Percentiles rank a stretch among this genome's conserved stretches.
These are phyloP conservation scores for Gobio gobio DNA, from an alignment of 2,113 vertebrate species.

Conservation along the genomic window DNA sequence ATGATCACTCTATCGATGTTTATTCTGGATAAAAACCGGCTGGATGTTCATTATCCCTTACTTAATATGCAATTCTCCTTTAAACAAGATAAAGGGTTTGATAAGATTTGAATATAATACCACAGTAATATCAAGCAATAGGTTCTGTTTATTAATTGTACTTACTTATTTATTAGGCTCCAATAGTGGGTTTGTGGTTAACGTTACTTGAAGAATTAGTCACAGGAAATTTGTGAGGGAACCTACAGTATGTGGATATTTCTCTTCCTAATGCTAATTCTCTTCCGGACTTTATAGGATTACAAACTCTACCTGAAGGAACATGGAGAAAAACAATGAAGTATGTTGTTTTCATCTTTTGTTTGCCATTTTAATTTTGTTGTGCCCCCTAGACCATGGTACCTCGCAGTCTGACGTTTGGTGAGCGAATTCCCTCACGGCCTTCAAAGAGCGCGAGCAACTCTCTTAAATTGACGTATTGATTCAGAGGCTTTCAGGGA, in stretches of 20 bases:
- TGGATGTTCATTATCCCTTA: too few relatives aligned
- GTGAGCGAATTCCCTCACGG: neutral
- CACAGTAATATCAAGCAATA: too few relatives aligned
- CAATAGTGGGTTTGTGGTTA: too few relatives aligned
- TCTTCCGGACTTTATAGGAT: neutral
- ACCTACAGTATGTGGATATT: too few relatives aligned
- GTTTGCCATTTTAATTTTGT: neutral
- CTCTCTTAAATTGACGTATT: conserved; percentile 49
- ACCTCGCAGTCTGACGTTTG: neutral
- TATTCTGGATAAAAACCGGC: too few relatives aligned
- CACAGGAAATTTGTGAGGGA: neutral
- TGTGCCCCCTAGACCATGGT: neutral
- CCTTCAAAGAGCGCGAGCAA: neutral
- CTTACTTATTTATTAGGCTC: too few relatives aligned
- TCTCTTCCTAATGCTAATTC: neutral
- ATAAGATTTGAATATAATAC: too few relatives aligned
- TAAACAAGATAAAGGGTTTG: too few relatives aligned
- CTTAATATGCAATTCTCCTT: too few relatives aligned
- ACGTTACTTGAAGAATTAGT: neutral
- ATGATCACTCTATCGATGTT: too few relatives aligned
- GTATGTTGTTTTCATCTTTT: neutral
- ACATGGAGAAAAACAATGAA: neutral
- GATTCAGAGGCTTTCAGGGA: conserved; percentile 51
- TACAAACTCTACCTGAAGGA: neutral
- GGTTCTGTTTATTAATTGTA: too few relatives aligned